phyloP scores from a whole-genome alignment of 2,797 vertebrate genomes.

The Heterohyrax brucei region DNA sequence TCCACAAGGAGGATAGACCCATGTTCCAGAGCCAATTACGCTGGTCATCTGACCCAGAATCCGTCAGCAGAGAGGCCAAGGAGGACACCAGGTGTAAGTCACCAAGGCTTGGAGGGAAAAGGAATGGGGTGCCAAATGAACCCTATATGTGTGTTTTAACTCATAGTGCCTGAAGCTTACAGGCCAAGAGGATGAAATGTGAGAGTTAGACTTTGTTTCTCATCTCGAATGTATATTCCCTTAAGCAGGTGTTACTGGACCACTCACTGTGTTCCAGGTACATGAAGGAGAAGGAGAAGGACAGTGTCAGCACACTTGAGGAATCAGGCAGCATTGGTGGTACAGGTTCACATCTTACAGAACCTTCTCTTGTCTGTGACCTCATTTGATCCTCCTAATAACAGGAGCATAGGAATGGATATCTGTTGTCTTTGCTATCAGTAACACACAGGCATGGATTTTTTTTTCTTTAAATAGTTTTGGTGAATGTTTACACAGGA shows the following conservation, averaged over 20 bases:
- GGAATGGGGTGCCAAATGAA: background rate
- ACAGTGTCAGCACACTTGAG: background rate
- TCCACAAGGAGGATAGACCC: constrained; percentile 92
- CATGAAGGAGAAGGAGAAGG: background rate
- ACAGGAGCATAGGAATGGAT: background rate
- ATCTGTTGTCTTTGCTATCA: background rate
- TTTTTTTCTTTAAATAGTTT: background rate
- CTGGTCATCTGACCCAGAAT: constrained; percentile 80
- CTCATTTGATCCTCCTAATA: background rate
- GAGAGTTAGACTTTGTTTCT: background rate
- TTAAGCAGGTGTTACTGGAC: background rate
- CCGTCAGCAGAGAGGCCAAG: background rate
- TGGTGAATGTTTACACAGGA: too few relatives aligned
- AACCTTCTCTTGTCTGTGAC: background rate
- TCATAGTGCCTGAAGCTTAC: background rate
- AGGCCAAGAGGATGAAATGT: background rate
- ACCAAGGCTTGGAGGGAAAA: background rate
- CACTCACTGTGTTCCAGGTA: too few relatives aligned
- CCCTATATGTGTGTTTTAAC: background rate
- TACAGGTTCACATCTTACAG: background rate
- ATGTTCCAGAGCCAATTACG: constrained; percentile 92
- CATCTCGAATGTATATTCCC: background rate
- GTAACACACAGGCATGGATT: too few relatives aligned
- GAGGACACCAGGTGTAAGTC: background rate
- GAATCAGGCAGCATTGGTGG: background rate